These are phyloP conservation scores for Temnothorax nylanderi DNA, from an alignment of 1,140 invertebrate species.

Conservation along the genomic window DNA sequence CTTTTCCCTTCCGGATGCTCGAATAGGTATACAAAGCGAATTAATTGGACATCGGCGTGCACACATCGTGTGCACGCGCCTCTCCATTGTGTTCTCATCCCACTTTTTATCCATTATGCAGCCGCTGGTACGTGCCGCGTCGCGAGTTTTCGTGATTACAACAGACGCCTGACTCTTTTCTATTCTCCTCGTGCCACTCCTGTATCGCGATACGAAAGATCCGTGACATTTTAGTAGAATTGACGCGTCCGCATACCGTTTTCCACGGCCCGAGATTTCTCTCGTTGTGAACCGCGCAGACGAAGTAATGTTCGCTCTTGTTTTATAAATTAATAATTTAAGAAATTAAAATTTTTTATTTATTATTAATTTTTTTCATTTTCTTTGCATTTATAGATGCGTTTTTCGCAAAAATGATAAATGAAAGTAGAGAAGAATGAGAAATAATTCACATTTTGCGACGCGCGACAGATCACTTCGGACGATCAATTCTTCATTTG, in stretches of 20 bases:
- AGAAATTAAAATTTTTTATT: not conserved
- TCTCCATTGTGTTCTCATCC: conserved; percentile 21
- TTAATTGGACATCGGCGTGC: conserved; percentile 20
- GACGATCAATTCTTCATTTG: not conserved
- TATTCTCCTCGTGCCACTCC: not conserved
- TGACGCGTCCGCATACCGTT: conserved; percentile 5
- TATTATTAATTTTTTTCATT: not conserved
- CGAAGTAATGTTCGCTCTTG: not conserved
- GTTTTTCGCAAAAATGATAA: not conserved
- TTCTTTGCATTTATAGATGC: not conserved
- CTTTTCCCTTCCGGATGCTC: not conserved
- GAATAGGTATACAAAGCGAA: conserved; percentile 24
- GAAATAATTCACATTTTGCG: not conserved
- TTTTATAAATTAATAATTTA: not conserved
- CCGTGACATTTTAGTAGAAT: conserved; percentile 40
- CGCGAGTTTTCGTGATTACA: conserved; percentile 42
- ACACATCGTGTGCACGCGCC: not conserved
- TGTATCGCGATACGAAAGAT: conserved; percentile 20
- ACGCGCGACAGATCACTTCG: not conserved
- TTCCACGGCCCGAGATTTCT: not conserved
- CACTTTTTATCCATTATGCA: conserved; percentile 7
- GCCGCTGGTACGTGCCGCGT: conserved; percentile 24
- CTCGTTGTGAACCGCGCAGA: not conserved
- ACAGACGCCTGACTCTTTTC: conserved; percentile 8
- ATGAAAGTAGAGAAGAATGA: not conserved